These are phyloP conservation scores for Clavelina lepadiformis DNA, from an alignment of 23 tunicate genomes.

Conservation along the genomic window DNA sequence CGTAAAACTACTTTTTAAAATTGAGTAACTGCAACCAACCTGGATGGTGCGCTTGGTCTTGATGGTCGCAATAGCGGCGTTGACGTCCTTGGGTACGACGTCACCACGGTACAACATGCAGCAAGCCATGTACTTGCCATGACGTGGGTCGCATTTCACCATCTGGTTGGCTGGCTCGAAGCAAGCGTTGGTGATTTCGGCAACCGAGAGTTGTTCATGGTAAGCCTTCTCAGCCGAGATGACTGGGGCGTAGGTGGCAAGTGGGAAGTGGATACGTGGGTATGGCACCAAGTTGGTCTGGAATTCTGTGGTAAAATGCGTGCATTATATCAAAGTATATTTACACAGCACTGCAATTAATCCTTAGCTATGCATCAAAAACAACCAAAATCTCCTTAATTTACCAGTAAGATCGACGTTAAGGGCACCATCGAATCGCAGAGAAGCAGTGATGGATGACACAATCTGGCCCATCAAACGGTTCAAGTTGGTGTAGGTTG, in stretches of 20 bases:
- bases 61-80: constrained; percentile 47
- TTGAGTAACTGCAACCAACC: no score
- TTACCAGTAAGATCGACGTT: constrained; percentile 72
- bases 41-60: constrained; percentile 47
- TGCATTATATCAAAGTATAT: no score
- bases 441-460: constrained; percentile 70
- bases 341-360: no score
- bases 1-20: no score
- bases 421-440: constrained; percentile 62
- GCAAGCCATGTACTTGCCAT: constrained; percentile 66
- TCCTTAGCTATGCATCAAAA: no score
- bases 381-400: no score
- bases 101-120: constrained; percentile 59
- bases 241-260: constrained; percentile 66
- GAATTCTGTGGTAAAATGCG: no score
- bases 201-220: constrained; percentile 41
- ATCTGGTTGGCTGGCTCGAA: constrained; percentile 40
- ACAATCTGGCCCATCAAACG: constrained; percentile 42
- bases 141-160: constrained; percentile 58
- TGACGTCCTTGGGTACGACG: constrained; percentile 65
- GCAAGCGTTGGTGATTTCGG: constrained; percentile 47
- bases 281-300: constrained; percentile 75
- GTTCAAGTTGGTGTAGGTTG: constrained; percentile 45
- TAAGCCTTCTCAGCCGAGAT: constrained; percentile 61
- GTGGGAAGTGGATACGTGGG: constrained; percentile 71